phyloP scores from a whole-genome alignment of 2,797 vertebrate species.

The Odontamblyopus lacepedii region DNA sequence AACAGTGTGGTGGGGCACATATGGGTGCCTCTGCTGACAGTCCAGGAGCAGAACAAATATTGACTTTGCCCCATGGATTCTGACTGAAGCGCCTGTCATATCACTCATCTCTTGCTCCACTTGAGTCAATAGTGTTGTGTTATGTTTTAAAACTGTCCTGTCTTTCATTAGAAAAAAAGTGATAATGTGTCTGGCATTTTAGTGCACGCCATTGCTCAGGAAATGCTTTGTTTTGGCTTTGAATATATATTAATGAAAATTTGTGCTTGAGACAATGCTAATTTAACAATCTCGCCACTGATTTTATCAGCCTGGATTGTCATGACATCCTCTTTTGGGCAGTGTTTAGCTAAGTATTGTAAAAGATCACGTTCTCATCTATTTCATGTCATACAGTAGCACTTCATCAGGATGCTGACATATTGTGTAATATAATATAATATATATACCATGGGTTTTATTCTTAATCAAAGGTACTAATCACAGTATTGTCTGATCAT shows the following conservation, averaged over 20 bases:
- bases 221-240: not conserved
- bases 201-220: not conserved
- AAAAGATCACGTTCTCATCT: too few species aligned
- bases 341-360: too few species aligned
- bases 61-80: slow-evolving; percentile 47
- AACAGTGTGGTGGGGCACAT: slow-evolving; percentile 11
- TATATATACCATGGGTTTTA: slow-evolving; percentile 63
- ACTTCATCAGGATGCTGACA: slow-evolving; percentile 32
- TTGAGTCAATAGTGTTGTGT: slow-evolving; percentile 48
- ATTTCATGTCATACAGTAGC: not conserved
- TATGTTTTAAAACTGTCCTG: slow-evolving; percentile 49
- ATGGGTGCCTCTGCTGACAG: slow-evolving; percentile 35
- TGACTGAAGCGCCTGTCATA: not conserved
- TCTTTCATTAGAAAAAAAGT: not conserved
- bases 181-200: too few species aligned
- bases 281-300: slow-evolving; percentile 7
- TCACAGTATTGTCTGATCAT: not conserved
- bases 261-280: too few species aligned
- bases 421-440: slow-evolving; percentile 23
- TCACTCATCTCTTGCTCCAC: slow-evolving; percentile 35
- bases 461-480: slow-evolving; percentile 18
- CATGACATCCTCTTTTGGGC: too few species aligned
- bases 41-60: slow-evolving; percentile 65
- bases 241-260: not conserved
- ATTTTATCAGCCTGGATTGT: slow-evolving; percentile 18